Base-by-base conservation (phyloP, 2,888 invertebrate species). In the Chrysotoxum bicinctum region DNA sequence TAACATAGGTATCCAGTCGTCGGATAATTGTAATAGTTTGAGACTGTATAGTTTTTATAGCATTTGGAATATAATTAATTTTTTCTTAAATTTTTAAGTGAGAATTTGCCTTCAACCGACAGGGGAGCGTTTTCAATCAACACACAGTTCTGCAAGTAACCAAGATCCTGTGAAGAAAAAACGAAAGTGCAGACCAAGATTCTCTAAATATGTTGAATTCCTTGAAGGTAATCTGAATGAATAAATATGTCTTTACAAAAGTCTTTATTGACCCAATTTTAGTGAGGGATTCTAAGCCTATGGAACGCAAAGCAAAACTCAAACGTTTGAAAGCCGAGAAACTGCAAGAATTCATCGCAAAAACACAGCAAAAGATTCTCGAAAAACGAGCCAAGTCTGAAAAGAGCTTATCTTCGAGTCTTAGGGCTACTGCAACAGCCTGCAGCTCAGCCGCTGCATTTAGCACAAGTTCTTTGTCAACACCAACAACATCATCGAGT, bases 291-390 rank as follows among this genome's bases (percentile, higher is more conserved):
- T 92, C 93, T 72, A 93, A 93, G 5, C 94, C 94, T 89, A 94
- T 92, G 66, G 94, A 95, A 91, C 94, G 93, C 19, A 95, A 94
- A 90, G 95, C 96, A 1, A 93, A 94, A 19, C 94, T 96, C 12
- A 94, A 94, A 87, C 95, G 94, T 88, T 91, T 96, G 37, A 94
- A 93, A 88, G 94, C 95, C 7, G 93, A 93, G 69, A 95, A 96
- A 89, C 90, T 96, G 6, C 94, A 95, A 14, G 93, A 94, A 86
- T 93, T 96, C 74, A 94, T 95, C 90, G 90, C 93, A 56, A 93
- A 93, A 88, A 90, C 94, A 0, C 93, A 93, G 54, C 43, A 88
- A 60, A 89, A 89, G 80, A 89, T 90, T 19, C 58, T 90, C 12
- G 89, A 89, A 21, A 90, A 89, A 23, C 89, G 89, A 0, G 84